Conservation (phyloP, 2,888 invertebrate species). For the Drosophila quinaria region DNA sequence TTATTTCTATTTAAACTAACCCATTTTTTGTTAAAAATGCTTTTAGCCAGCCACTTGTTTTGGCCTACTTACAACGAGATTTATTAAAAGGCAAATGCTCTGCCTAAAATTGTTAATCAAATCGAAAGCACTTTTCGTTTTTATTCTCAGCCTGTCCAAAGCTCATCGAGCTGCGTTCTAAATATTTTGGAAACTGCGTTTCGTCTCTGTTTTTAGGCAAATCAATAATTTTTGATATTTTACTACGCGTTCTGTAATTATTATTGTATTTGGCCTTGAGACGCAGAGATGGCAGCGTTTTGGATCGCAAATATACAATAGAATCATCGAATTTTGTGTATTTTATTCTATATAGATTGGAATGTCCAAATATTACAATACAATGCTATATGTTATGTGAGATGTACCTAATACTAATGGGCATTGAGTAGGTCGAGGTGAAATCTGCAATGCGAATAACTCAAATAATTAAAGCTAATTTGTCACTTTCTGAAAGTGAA, state of each 20-base stretch:
- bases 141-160: slow-evolving; percentile 8
- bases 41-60: slow-evolving; percentile 18
- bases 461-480: too few species aligned
- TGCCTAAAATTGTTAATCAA: slow-evolving; percentile 17
- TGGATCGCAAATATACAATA: slow-evolving; percentile 2
- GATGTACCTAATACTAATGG: not conserved
- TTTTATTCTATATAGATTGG: slow-evolving; percentile 18
- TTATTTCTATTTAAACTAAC: not conserved
- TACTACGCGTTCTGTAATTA: slow-evolving; percentile 22
- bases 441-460: not conserved
- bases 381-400: not conserved
- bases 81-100: slow-evolving; percentile 27
- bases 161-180: slow-evolving; percentile 20
- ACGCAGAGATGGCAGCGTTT: slow-evolving; percentile 14
- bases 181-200: slow-evolving; percentile 15
- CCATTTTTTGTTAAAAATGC: not conserved
- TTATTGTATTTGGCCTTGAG: slow-evolving; percentile 32
- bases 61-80: slow-evolving; percentile 35
- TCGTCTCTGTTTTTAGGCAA: slow-evolving; percentile 8
- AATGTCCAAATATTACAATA: slow-evolving; percentile 7
- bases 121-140: slow-evolving; percentile 3
- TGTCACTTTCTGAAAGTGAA: too few species aligned
- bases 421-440: slow-evolving; percentile 1
- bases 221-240: slow-evolving; percentile 42
- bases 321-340: slow-evolving; percentile 19